Evolutionary conservation across 2,113 vertebrate genomes (phyloP).

Genomic region (Delphinapterus leucas): DNA sequence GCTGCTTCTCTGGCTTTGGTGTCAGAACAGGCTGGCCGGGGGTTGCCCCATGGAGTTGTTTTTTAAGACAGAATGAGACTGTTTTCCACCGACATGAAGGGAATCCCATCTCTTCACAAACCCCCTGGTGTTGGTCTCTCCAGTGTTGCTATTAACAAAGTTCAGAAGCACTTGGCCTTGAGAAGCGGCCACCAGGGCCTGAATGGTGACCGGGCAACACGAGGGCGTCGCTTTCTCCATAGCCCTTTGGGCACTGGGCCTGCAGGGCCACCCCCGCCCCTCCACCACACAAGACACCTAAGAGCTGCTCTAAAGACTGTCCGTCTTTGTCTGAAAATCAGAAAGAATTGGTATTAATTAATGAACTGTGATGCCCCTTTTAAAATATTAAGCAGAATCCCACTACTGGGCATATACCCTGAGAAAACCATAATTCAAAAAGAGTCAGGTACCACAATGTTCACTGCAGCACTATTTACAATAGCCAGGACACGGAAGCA

Average conservation of each 20-base stretch:
- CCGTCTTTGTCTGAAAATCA: not conserved
- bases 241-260: not conserved
- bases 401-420: too few relatives aligned
- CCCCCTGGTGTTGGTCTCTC: not conserved
- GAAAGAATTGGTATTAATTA: not conserved
- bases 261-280: fast-evolving
- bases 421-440: too few relatives aligned
- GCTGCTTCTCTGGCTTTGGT: not conserved
- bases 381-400: not conserved
- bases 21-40: not conserved
- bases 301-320: not conserved
- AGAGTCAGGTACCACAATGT: too few relatives aligned
- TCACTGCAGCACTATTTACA: too few relatives aligned
- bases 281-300: too few relatives aligned
- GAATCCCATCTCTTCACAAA: not conserved
- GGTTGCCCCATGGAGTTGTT: not conserved
- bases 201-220: not conserved
- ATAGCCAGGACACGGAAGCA: too few relatives aligned
- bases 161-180: fast-evolving
- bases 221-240: not conserved
- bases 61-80: not conserved
- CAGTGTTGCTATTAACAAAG: too few relatives aligned
- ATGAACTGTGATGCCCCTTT: not conserved
- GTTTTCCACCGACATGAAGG: not conserved
- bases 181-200: fast-evolving